A percentile compares a stretch with the other conserved stretches of the same genome.
These are phyloP conservation scores for Triops cancriformis DNA, from an alignment of 1,140 invertebrate species.

Conservation along the genomic window DNA sequence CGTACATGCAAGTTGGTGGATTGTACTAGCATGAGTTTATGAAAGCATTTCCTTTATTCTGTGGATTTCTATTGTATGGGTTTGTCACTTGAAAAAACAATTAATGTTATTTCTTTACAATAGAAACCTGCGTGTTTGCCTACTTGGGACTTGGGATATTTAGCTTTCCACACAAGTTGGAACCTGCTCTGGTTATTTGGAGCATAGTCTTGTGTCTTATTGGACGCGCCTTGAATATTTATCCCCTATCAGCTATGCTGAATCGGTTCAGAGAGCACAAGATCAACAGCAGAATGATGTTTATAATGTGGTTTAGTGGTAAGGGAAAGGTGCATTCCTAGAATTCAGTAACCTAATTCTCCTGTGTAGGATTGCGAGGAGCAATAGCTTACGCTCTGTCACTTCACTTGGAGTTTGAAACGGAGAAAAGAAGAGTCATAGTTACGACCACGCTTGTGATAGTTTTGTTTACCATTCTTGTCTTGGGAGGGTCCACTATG, in stretches of 20 bases:
- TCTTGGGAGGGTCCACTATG: slow-evolving; percentile 95
- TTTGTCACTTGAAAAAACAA: too few relatives aligned
- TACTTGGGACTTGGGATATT: slow-evolving; percentile 96
- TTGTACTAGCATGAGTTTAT: too few relatives aligned
- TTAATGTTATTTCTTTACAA: slow-evolving; percentile 30
- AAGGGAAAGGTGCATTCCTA: slow-evolving; percentile 34
- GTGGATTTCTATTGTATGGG: too few relatives aligned
- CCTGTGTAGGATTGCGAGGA: slow-evolving; percentile 68
- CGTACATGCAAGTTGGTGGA: too few relatives aligned
- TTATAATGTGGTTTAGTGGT: slow-evolving; percentile 99
- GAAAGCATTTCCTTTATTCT: too few relatives aligned
- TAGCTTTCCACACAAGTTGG: slow-evolving; percentile 70
- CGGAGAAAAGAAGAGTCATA: slow-evolving; percentile 87
- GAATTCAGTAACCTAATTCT: slow-evolving; percentile 18
- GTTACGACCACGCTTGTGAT: slow-evolving; percentile 96
- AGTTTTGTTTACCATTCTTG: slow-evolving; percentile 87
- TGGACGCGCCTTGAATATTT: slow-evolving; percentile 93
- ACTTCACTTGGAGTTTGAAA: slow-evolving; percentile 87
- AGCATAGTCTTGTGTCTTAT: slow-evolving; percentile 84
- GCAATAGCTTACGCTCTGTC: slow-evolving; percentile 97
- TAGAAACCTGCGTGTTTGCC: slow-evolving; percentile 97
- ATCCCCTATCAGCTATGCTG: slow-evolving; percentile 82
- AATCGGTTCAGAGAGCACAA: slow-evolving; percentile 96
- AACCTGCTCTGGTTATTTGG: slow-evolving; percentile 74
- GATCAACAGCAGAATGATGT: slow-evolving; percentile 97